Conservation (phyloP, 1,140 invertebrate species). For the Trinorchestia longiramus region DNA sequence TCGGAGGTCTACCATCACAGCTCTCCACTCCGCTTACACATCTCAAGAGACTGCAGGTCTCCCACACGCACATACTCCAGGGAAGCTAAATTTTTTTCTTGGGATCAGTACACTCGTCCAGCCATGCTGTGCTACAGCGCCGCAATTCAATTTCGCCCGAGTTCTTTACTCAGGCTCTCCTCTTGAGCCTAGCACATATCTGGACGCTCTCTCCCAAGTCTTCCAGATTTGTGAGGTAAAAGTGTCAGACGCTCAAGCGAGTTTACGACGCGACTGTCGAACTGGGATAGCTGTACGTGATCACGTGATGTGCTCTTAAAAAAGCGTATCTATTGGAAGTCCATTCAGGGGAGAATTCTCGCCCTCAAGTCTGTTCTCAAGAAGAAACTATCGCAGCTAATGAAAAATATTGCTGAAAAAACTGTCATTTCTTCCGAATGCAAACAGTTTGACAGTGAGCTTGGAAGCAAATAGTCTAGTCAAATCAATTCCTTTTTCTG, state of each 20-base stretch:
- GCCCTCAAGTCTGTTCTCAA: not conserved
- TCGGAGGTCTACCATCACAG: no score
- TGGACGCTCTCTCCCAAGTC: not conserved
- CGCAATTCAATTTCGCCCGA: not conserved
- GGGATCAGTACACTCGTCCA: not conserved
- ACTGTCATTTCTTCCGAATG: not conserved
- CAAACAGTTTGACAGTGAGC: not conserved
- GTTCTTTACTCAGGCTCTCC: not conserved
- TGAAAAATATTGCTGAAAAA: not conserved
- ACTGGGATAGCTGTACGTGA: not conserved
- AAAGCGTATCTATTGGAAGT: not conserved
- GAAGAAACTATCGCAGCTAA: not conserved
- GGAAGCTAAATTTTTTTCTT: not conserved
- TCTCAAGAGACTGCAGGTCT: not conserved
- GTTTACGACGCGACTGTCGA: not conserved
- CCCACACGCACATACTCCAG: not conserved
- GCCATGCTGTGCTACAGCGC: not conserved
- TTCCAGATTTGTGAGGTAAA: not conserved
- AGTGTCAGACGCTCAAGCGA: not conserved
- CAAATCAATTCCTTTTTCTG: not conserved
- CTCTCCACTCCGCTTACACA: not conserved
- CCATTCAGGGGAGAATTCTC: not conserved
- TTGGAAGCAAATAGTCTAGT: not conserved
- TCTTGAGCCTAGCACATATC: not conserved
- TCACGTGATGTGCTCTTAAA: not conserved